These are phyloP conservation scores for Poliocrania exsul DNA, from an alignment of 2,797 vertebrate species.

Conservation along the genomic window DNA sequence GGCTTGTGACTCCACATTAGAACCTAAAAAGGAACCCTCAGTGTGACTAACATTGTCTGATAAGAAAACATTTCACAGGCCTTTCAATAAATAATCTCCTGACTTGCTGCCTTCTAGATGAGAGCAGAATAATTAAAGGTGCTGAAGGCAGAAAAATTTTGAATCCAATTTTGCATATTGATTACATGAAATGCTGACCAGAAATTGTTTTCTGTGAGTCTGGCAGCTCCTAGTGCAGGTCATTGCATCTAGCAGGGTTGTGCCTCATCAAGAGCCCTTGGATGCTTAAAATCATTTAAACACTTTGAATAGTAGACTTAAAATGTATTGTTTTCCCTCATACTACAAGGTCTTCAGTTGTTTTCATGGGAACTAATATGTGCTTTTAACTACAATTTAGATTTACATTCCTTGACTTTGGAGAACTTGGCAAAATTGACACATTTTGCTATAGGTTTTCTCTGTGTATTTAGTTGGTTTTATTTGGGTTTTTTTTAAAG, in stretches of 20 bases:
- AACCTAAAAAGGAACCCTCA: background rate
- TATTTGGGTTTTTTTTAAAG: background rate
- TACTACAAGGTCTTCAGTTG: background rate
- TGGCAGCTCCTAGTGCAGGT: background rate
- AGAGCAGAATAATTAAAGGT: background rate
- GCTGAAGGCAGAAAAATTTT: conserved; percentile 6
- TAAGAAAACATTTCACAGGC: background rate
- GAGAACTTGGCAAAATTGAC: background rate
- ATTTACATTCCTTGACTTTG: background rate
- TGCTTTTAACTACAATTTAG: background rate
- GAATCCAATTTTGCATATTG: background rate
- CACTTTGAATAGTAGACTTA: background rate
- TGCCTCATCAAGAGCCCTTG: background rate
- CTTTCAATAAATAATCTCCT: background rate
- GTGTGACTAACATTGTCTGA: background rate
- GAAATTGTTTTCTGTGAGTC: background rate
- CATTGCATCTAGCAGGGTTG: background rate
- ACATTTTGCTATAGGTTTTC: background rate
- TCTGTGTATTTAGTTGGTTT: background rate
- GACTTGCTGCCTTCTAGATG: background rate
- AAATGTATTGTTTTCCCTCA: background rate
- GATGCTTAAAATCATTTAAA: background rate
- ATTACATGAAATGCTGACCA: background rate
- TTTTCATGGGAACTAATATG: background rate
- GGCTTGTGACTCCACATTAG: background rate